Evolutionary conservation across 2,113 vertebrate genomes (phyloP).

Genomic region (Sinocyclocheilus anshuiensis): DNA sequence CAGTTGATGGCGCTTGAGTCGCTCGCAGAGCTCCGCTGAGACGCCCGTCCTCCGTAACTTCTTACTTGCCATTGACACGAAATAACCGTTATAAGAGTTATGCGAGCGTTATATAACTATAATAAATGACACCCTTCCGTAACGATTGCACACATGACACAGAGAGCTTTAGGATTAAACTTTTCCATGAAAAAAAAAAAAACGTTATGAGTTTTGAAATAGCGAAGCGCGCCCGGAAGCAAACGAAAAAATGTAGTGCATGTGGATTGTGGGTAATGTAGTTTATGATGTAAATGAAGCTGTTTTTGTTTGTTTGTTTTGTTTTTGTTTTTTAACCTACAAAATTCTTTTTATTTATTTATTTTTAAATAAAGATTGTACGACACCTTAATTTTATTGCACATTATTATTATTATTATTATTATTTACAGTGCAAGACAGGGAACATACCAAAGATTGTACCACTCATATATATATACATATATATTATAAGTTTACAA

Average conservation of each 20-base stretch:
- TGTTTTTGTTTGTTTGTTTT: too few relatives aligned
- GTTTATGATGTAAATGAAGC: neutral
- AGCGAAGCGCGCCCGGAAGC: conserved; percentile 10
- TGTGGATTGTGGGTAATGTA: conserved; percentile 8
- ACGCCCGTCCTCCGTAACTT: conserved; percentile 78
- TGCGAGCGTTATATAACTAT: neutral
- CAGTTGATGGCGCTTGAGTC: conserved; percentile 68
- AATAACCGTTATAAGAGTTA: conserved; percentile 32
- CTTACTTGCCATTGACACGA: conserved; percentile 71
- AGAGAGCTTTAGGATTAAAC: neutral
- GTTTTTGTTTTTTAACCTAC: too few relatives aligned
- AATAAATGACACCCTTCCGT: neutral
- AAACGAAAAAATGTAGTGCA: neutral
- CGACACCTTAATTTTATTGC: too few relatives aligned
- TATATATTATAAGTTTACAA: too few relatives aligned
- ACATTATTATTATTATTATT: too few relatives aligned
- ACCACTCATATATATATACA: too few relatives aligned
- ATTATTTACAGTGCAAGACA: too few relatives aligned
- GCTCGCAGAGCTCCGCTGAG: conserved; percentile 77
- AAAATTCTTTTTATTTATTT: too few relatives aligned
- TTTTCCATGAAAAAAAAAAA: neutral
- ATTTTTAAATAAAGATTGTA: too few relatives aligned
- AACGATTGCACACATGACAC: neutral
- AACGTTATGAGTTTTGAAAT: neutral
- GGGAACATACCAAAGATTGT: too few relatives aligned